Evolutionary conservation across 2,113 vertebrate species (phyloP).

Genomic region (Nicator chloris): DNA sequence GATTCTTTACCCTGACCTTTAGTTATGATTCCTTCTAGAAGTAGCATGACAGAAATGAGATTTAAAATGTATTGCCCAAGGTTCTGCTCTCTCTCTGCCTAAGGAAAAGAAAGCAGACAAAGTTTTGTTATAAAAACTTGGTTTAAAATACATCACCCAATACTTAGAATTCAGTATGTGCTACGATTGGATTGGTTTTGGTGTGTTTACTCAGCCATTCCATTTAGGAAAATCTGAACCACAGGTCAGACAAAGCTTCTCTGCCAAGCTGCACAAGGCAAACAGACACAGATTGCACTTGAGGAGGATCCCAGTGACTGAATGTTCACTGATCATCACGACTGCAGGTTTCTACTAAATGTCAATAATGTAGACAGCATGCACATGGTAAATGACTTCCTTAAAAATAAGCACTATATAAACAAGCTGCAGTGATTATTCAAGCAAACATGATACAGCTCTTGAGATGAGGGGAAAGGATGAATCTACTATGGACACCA

Average conservation of each 20-base stretch:
- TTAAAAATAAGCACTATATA: neutral
- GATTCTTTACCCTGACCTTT: neutral
- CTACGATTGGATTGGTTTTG: neutral
- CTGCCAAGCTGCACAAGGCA: neutral
- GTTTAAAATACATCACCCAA: neutral
- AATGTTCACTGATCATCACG: neutral
- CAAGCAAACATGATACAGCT: neutral
- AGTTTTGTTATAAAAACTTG: neutral
- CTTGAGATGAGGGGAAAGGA: neutral
- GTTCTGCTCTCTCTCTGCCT: neutral
- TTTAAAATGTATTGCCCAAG: neutral
- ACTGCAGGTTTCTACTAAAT: neutral
- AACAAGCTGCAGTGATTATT: neutral
- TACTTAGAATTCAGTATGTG: neutral
- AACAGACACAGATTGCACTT: neutral
- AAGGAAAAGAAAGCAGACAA: neutral
- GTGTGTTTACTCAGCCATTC: neutral
- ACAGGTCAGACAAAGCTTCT: neutral
- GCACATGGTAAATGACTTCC: accelerated
- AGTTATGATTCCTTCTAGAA: neutral
- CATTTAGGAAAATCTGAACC: neutral
- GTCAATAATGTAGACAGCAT: neutral
- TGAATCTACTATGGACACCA: neutral
- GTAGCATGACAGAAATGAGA: neutral
- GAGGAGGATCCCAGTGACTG: neutral